A percentile compares a stretch with the other conserved stretches of the same genome.
Conservation (phyloP, 2,888 invertebrate species). For the Lycaena phlaeas region DNA sequence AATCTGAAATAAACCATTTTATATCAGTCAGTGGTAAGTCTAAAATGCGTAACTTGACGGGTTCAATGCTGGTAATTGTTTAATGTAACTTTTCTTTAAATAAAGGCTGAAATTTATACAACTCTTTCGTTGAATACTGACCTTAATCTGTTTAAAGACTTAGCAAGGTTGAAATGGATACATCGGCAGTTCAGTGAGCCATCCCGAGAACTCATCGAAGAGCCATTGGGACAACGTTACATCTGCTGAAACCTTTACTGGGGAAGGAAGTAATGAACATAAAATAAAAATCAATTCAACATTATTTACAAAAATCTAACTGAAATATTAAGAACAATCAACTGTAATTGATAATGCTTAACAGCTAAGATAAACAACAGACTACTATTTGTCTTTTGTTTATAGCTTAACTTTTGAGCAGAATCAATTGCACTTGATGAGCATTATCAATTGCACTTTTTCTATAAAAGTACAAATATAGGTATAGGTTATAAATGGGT, state of each 20-base stretch:
- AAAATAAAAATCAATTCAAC: neutral
- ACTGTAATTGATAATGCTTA: neutral
- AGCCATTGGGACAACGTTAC: slow-evolving; percentile 36
- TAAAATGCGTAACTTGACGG: slow-evolving; percentile 62
- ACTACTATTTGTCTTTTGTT: too few relatives aligned
- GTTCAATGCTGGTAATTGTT: slow-evolving; percentile 38
- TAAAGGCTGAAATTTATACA: slow-evolving; percentile 54
- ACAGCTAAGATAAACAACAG: too few relatives aligned
- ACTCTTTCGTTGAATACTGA: slow-evolving; percentile 52
- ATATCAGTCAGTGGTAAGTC: slow-evolving; percentile 54
- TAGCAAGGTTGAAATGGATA: slow-evolving; percentile 30
- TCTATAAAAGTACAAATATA: too few relatives aligned
- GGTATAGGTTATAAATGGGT: too few relatives aligned
- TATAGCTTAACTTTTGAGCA: too few relatives aligned
- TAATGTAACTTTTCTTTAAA: slow-evolving; percentile 58
- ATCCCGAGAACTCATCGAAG: slow-evolving; percentile 40
- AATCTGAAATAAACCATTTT: slow-evolving; percentile 38
- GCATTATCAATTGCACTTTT: too few relatives aligned
- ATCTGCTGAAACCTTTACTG: slow-evolving; percentile 29
- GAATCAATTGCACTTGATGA: too few relatives aligned
- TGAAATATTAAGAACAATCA: too few relatives aligned
- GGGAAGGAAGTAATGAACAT: slow-evolving; percentile 26
- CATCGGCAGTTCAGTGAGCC: slow-evolving; percentile 32
- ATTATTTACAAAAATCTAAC: too few relatives aligned
- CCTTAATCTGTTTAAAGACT: slow-evolving; percentile 54